A percentile compares a stretch with the other conserved stretches of the same genome.
Conservation (phyloP, 1,140 invertebrate species). For the Lepidurus apus region DNA sequence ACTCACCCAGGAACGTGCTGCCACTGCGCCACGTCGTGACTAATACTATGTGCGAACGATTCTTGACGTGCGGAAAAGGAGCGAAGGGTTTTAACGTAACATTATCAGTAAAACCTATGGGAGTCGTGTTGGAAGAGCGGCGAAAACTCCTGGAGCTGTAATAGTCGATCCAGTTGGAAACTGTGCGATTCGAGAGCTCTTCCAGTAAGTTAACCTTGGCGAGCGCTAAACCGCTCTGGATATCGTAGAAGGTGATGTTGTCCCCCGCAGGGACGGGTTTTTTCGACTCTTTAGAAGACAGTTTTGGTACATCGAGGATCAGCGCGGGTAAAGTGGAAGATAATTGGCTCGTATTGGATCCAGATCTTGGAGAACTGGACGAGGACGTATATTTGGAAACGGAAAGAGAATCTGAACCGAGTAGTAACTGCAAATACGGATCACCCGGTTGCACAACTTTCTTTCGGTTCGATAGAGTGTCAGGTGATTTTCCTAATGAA, state of each 20-base stretch:
- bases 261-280: not conserved
- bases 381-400: constrained; percentile 11
- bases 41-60: constrained; percentile 49
- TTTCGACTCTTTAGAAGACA: not conserved
- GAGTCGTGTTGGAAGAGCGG: not conserved
- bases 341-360: not conserved
- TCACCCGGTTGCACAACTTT: not conserved
- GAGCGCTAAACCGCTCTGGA: not conserved
- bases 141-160: not conserved
- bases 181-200: not conserved
- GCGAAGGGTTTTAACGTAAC: not conserved
- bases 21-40: constrained; percentile 78
- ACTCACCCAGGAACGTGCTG: constrained; percentile 78
- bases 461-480: not conserved
- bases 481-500: not conserved
- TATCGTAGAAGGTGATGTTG: not conserved
- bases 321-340: not conserved
- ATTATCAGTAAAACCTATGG: not conserved
- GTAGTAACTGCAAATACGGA: not conserved
- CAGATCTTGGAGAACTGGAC: not conserved
- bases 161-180: constrained; percentile 11
- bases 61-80: not conserved
- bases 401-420: not conserved
- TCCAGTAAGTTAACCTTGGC: not conserved
- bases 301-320: constrained; percentile 3